A percentile compares a stretch with the other conserved stretches of the same genome.
Evolutionary conservation across 2,888 invertebrate species (phyloP).

Genomic region (Ophioninae sp.): DNA sequence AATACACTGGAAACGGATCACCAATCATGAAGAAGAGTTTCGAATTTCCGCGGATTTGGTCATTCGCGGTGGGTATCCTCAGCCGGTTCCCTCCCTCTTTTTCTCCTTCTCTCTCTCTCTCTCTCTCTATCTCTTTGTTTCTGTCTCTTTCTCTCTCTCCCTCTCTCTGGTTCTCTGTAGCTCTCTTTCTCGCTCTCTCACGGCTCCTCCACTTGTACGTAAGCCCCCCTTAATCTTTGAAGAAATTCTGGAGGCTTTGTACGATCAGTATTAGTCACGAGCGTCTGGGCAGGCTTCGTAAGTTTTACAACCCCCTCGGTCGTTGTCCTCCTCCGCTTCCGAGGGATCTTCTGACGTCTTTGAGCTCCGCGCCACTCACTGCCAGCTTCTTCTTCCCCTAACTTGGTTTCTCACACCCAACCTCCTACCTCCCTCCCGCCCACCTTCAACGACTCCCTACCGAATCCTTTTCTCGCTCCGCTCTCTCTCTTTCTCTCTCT

Average conservation of each 20-base stretch:
- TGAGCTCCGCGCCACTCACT: conserved; percentile 61
- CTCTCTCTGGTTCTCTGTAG: not conserved
- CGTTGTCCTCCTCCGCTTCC: conserved; percentile 64
- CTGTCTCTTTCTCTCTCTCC: not conserved
- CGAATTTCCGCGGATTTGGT: conserved; percentile 44
- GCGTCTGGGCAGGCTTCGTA: conserved; percentile 49
- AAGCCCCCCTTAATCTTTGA: conserved; percentile 31
- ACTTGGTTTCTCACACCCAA: conserved; percentile 59
- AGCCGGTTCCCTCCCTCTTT: not conserved
- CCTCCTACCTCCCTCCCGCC: conserved; percentile 54
- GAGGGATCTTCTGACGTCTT: conserved; percentile 61
- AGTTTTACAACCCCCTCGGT: conserved; percentile 57
- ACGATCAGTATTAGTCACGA: conserved; percentile 38
- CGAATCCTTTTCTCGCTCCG: conserved; percentile 58
- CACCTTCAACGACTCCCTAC: conserved; percentile 52
- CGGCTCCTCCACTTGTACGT: conserved; percentile 3
- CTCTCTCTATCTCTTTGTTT: conserved; percentile 40
- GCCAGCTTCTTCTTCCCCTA: conserved; percentile 64
- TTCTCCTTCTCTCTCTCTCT: conserved; percentile 32
- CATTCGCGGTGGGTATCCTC: conserved; percentile 9
- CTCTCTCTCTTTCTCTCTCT: conserved; percentile 53
- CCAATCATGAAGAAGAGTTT: conserved; percentile 27
- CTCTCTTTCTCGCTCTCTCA: conserved; percentile 26
- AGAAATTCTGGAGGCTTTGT: conserved; percentile 43
- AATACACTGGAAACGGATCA: not conserved